Evolutionary conservation across 2,797 vertebrate species (phyloP), one percentile per base, ranked within the genome.

Genomic region (Lates japonicus): DNA sequence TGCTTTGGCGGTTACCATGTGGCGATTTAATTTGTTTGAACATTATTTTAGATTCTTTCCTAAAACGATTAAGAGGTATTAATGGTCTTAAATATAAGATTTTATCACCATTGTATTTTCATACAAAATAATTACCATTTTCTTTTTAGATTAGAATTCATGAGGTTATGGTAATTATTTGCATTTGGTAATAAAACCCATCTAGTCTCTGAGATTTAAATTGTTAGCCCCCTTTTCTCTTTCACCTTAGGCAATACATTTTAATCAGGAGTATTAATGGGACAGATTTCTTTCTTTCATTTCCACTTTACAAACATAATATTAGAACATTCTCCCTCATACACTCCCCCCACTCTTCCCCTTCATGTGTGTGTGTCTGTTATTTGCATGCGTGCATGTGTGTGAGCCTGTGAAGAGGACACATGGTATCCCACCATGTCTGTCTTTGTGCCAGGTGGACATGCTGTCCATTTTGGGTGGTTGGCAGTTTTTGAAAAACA

Each of bases 401-500:
- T 67, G 79, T 87, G 84, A 78, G 82, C 80, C 82, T 80, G 90
- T 81, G 84, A 87, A 86, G 74, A 80, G 80, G 88, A 93, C 91
- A 94, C 92, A 91, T 93, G 88, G 90, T 89, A 84, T 86, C 85
- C 70, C 85, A 88, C 83, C 89, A 87, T 81, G 77, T 87, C 76
- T 80, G 82, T 79, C 62, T 69, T 67, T 41, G 51, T 86, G 89
- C 94, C 93, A 93, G 86, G 88, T 85, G 79, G 90, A 82, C 91
- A 93, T 92, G 90, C 85, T 92, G 92, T 91, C 87, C 84, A 60
- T 86, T 90, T 87, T 83, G 71, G 74, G 78, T 74, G 68, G 76
- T 86, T 91, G 82, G 80, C 83, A 81, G 80, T 87, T 81, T 77
- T 85, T 67, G 12, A 86, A 70, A 80, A 81, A 65, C 67, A 72